Conservation (phyloP, 2,888 invertebrate species). For the Notodromas monacha region DNA sequence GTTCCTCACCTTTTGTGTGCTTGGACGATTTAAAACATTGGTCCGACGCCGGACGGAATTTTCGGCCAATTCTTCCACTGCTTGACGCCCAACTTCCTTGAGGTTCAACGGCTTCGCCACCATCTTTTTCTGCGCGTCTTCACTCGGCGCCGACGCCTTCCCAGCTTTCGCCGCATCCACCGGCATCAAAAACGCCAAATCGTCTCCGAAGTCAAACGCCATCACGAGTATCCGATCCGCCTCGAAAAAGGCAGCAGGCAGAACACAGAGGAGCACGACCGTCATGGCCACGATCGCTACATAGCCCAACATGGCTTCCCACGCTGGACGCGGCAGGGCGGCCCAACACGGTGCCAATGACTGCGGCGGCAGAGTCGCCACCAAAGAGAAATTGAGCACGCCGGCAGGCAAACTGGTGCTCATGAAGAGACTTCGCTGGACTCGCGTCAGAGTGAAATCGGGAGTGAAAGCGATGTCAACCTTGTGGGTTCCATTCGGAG, state of each 20-base stretch:
- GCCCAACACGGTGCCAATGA: constrained; percentile 32
- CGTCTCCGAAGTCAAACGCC: no score
- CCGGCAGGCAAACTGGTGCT: constrained; percentile 12
- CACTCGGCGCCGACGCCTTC: no score
- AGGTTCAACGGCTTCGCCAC: no score
- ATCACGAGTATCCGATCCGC: constrained; percentile 34
- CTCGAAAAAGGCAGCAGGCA: constrained; percentile 33
- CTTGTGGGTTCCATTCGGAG: constrained; percentile 34
- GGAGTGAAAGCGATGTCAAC: constrained; percentile 61
- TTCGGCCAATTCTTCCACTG: no score
- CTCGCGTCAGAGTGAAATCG: constrained; percentile 43
- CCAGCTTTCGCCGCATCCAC: no score
- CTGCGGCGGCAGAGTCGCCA: constrained; percentile 28
- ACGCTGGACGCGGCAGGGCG: constrained; percentile 33
- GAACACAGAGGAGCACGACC: constrained; percentile 27
- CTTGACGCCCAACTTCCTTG: no score
- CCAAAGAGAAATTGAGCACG: constrained; percentile 28
- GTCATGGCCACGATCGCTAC: constrained; percentile 24
- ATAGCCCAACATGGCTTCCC: constrained; percentile 38
- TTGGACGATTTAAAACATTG: no score
- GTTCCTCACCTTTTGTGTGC: no score
- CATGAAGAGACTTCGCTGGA: constrained; percentile 26
- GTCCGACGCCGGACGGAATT: no score
- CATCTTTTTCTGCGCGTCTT: no score
- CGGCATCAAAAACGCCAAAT: no score